Evolutionary conservation across 2,797 vertebrate genomes (phyloP), one percentile per base, ranked within the genome.

Genomic region (Cichlasoma orientale): DNA sequence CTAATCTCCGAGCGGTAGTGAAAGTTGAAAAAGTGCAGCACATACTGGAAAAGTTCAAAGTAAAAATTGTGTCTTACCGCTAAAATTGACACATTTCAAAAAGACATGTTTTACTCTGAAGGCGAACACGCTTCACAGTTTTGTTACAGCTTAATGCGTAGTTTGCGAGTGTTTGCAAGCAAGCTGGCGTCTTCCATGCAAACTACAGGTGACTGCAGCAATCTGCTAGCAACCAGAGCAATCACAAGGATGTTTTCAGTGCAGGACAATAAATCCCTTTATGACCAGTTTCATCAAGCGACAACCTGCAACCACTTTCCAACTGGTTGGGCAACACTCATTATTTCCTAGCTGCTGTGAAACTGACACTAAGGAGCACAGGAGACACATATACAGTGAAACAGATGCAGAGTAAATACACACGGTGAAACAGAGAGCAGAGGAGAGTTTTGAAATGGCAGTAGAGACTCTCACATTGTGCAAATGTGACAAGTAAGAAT

Each of bases 201-300:
- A 11, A 25, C 9, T 36, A 63, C 0, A 44, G 14, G 21, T 0
- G 14, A 63, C 59, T 10, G 13, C 21, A 44, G 8, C 41, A 44
- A 63, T 44, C 36, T 44, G 23, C 7, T 63, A 10, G 21, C 0
- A 44, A 63, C 21, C 38, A 1, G 44, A 63, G 4, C 59, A 63
- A 53, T 53, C 19, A 11, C 9, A 53, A 21, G 50, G 59, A 44
- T 16, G 21, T 44, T 63, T 63, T 16, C 2, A 25, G 21, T 1
- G 38, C 38, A 44, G 25, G 21, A 63, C 8, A 3, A 18, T 25
- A 18, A 10, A 19, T 44, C 59, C 14, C 8, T 44, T 44, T 44
- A 44, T 44, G 59, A 14, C 4, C 14, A 25, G 6, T 25, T 63
- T 63, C 10, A 63, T 63, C 59, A 41, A 18, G 36, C 36, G 16